Base-by-base conservation (phyloP, 2,113 vertebrate species). In the Cephalopholis sonnerati region DNA sequence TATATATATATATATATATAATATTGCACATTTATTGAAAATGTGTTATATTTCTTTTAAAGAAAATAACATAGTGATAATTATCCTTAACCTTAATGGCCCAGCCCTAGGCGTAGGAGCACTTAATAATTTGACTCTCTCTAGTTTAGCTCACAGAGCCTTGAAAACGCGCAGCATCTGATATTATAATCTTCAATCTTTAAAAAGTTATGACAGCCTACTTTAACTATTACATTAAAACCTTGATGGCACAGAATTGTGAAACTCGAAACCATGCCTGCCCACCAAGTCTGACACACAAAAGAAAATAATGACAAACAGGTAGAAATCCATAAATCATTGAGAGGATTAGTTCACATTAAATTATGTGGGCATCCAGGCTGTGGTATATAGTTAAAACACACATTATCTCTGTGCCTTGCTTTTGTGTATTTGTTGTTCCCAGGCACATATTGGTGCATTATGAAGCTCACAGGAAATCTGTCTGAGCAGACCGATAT, bases 371-470 rank as follows among this genome's bases (percentile, higher is more conserved):
- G 18, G 9, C 46, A 53, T 25, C 6, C 20, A 20, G 29, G 39
- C 22, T 20, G 46, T 53, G 58, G 46, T 53, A 54, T 48, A 54
- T 63, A 64, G 27, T 75, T 25, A 64, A 71, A 74, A 51, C 46
- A 29, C 16, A 67, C 72, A 24, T 22, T 20, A 51, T 68, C 16
- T 58, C 20, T 39, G 9, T 39, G 41, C n/a, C 16, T 61, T 61
- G 29, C 11, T 36, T 59, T 22, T 32, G 13, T 48, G 25, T 59
- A n/a, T 46, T 32, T 48, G 39, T 67, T 67, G 32, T 67, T 67
- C 41, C 53, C 74, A 32, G 15, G 27, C 4, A 7, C 27, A 61
- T 1, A 12, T 46, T 18, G 50, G 32, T 27, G 13, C 32, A 41
- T 7, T 65, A n/a, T 54, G 11, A 57, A 46, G 24, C 24, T 29